phyloP scores from a whole-genome alignment of 1,140 invertebrate species.

The Plectus sambesii region DNA sequence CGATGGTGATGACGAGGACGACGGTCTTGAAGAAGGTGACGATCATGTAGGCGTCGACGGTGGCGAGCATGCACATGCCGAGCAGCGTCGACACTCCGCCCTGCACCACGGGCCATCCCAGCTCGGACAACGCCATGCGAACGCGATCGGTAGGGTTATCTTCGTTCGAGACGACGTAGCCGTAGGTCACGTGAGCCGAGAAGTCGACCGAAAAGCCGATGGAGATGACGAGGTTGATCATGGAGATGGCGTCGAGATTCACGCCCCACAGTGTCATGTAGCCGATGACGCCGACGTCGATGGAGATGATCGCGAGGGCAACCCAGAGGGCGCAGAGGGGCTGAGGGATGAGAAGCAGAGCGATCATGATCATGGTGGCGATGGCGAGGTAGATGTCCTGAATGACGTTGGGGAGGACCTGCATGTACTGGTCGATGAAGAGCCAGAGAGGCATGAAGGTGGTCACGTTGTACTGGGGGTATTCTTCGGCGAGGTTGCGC shows the following conservation, averaged over 20 bases:
- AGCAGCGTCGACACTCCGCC: slow-evolving; percentile 80
- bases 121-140: slow-evolving; percentile 66
- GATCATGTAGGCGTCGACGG: slow-evolving; percentile 86
- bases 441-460: slow-evolving; percentile 87
- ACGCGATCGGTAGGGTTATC: slow-evolving; percentile 65
- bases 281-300: slow-evolving; percentile 80
- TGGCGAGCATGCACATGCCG: slow-evolving; percentile 67
- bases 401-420: slow-evolving; percentile 75
- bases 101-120: slow-evolving; percentile 81
- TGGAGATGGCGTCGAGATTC: slow-evolving; percentile 85
- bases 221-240: slow-evolving; percentile 96
- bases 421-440: slow-evolving; percentile 83
- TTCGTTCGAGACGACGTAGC: slow-evolving; percentile 69
- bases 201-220: slow-evolving; percentile 94
- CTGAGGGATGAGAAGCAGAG: slow-evolving; percentile 85
- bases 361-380: slow-evolving; percentile 82
- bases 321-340: slow-evolving; percentile 81
- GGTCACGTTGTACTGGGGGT: slow-evolving; percentile 64
- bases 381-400: slow-evolving; percentile 81
- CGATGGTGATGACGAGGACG: slow-evolving; percentile 80
- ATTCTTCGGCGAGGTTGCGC: slow-evolving; percentile 62
- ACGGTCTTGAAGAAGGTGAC: slow-evolving; percentile 95
- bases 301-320: slow-evolving; percentile 85
- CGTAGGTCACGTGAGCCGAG: slow-evolving; percentile 87
- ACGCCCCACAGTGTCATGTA: slow-evolving; percentile 92